Evolutionary conservation across 2,797 vertebrate species (phyloP).

Genomic region (Leucoraja ocellata): DNA sequence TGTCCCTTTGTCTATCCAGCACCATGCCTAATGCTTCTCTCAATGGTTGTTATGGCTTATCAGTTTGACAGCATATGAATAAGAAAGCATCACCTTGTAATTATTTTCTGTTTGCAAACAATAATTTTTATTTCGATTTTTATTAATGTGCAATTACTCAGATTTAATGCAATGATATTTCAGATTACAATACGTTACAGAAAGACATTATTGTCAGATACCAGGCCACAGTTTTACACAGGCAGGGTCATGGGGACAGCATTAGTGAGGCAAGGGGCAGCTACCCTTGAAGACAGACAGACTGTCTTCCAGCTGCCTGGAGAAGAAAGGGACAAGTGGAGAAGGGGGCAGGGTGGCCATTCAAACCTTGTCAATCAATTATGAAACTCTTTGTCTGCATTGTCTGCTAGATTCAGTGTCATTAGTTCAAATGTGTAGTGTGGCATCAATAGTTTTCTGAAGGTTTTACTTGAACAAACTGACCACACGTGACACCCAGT

Average conservation of each 20-base stretch:
- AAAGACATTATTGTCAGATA: constrained; percentile 14
- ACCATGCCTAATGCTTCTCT: constrained; percentile 24
- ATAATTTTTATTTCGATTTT: neutral
- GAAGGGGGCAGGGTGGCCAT: constrained; percentile 30
- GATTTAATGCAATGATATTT: constrained; percentile 13
- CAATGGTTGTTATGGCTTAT: constrained; percentile 23
- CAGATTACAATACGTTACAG: neutral
- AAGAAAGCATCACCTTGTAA: constrained; percentile 15
- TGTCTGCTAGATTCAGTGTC: constrained; percentile 33
- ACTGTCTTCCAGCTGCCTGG: constrained; percentile 35
- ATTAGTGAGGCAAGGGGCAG: constrained; percentile 29
- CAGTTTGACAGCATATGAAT: constrained; percentile 33
- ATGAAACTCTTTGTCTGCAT: constrained; percentile 34
- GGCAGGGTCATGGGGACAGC: constrained; percentile 26
- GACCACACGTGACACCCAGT: neutral
- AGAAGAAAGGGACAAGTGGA: constrained; percentile 33
- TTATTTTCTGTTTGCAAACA: constrained; percentile 34
- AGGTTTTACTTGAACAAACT: constrained; percentile 11
- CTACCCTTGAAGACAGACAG: constrained; percentile 37
- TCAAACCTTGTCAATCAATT: constrained; percentile 38
- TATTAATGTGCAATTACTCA: constrained; percentile 6
- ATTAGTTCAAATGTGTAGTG: constrained; percentile 35
- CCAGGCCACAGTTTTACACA: constrained; percentile 25
- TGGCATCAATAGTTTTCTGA: constrained; percentile 22
- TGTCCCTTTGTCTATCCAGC: constrained; percentile 22